Conservation (phyloP, 2,797 vertebrate species). For the Bryconaethiops microstoma region DNA sequence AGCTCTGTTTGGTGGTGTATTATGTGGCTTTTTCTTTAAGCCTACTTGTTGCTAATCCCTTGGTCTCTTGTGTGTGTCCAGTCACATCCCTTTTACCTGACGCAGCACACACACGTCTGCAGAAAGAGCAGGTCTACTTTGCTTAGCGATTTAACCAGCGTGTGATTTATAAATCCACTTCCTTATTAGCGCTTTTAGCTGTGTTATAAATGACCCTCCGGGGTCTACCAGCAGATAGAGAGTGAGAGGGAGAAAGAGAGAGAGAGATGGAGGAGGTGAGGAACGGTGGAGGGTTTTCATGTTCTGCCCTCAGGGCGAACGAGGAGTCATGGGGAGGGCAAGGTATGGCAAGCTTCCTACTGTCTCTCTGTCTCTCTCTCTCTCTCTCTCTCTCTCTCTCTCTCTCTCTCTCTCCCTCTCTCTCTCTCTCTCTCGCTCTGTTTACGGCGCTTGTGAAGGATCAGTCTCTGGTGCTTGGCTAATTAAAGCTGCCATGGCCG, state of each 20-base stretch:
- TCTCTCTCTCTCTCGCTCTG: slow-evolving; percentile 51
- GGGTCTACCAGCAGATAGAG: slow-evolving; percentile 67
- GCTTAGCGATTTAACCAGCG: slow-evolving; percentile 74
- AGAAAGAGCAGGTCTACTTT: slow-evolving; percentile 56
- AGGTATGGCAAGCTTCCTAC: slow-evolving; percentile 21
- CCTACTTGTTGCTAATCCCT: not conserved
- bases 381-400: slow-evolving; percentile 11
- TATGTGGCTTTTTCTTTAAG: not conserved
- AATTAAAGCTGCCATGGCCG: slow-evolving; percentile 99
- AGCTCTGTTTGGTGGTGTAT: not conserved
- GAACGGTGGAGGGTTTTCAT: slow-evolving; percentile 69
- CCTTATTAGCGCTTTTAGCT: slow-evolving; percentile 72
- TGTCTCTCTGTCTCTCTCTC: slow-evolving; percentile 1
- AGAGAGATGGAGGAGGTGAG: slow-evolving; percentile 40
- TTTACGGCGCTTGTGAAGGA: slow-evolving; percentile 87
- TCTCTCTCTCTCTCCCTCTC: slow-evolving; percentile 39
- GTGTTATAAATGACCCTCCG: slow-evolving; percentile 78
- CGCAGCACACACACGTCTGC: slow-evolving; percentile 23
- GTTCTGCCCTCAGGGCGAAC: slow-evolving; percentile 77
- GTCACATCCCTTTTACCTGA: slow-evolving; percentile 4
- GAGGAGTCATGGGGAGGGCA: slow-evolving; percentile 73
- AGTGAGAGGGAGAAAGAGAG: slow-evolving; percentile 59
- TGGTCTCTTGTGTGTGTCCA: slow-evolving; percentile 5
- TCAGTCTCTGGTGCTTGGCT: slow-evolving; percentile 95
- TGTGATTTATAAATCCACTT: slow-evolving; percentile 78